These are phyloP conservation scores for Sitophilus oryzae DNA, from an alignment of 1,140 invertebrate genomes.

Conservation along the genomic window DNA sequence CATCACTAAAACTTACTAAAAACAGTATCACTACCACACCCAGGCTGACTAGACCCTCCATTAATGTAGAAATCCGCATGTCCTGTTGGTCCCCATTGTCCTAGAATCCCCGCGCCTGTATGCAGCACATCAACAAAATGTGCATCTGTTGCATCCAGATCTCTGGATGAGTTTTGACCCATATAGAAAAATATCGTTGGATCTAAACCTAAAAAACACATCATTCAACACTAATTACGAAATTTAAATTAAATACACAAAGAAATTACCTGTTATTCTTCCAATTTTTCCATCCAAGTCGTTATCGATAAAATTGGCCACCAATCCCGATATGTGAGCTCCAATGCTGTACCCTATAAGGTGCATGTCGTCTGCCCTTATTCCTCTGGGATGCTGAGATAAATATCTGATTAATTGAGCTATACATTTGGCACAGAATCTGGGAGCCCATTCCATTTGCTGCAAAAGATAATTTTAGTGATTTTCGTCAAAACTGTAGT, in stretches of 20 bases:
- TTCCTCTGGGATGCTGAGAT: slow-evolving; percentile 66
- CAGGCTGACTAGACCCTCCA: slow-evolving; percentile 81
- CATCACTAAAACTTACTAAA: slow-evolving; percentile 65
- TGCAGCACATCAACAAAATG: slow-evolving; percentile 85
- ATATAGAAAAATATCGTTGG: slow-evolving; percentile 79
- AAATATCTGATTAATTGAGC: slow-evolving; percentile 74
- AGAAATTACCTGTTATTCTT: slow-evolving; percentile 62
- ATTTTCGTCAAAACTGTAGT: too few relatives aligned
- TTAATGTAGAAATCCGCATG: slow-evolving; percentile 89
- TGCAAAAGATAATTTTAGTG: too few relatives aligned
- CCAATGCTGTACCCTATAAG: slow-evolving; percentile 80
- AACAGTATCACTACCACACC: slow-evolving; percentile 70
- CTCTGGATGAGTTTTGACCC: slow-evolving; percentile 69
- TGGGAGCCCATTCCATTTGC: slow-evolving; percentile 76
- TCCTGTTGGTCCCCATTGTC: slow-evolving; percentile 79
- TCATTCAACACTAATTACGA: neutral
- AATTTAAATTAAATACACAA: neutral
- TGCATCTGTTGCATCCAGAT: slow-evolving; percentile 78
- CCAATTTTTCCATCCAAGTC: slow-evolving; percentile 60
- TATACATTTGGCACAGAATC: slow-evolving; percentile 72
- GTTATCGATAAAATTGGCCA: slow-evolving; percentile 67
- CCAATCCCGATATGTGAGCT: slow-evolving; percentile 75
- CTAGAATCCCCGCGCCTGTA: slow-evolving; percentile 77
- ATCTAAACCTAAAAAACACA: slow-evolving; percentile 73
- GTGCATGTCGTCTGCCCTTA: slow-evolving; percentile 66